Evolutionary conservation across 2,888 invertebrate genomes (phyloP), one percentile per base, ranked within the genome.

Genomic region (Scaeva pyrastri): DNA sequence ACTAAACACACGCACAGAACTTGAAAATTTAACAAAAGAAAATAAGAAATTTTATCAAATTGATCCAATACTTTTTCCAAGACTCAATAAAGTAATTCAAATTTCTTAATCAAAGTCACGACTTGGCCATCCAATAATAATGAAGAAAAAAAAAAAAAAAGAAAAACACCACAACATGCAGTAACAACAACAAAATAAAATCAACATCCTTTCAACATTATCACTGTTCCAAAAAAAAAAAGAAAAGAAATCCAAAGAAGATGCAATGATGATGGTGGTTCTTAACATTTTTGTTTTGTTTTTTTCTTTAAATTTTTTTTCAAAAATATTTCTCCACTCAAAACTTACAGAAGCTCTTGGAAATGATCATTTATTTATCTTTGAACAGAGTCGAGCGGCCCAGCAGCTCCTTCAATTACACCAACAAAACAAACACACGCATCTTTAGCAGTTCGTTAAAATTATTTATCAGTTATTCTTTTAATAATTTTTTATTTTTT

Each of bases 331-430:
- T 82, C 82, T 48, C 21, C 77, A 81, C 52, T 82, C 73, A 78
- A 83, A 79, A 87, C 58, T 75, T 82, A 87, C 87, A 87, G 83
- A 79, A 87, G 83, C 83, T 83, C 72, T 72, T 68, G 19, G 16
- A 78, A 87, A 72, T 31, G 78, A 87, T 83, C 83, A 83, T 79
- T 74, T 86, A 87, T 87, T 87, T 87, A 87, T 87, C 82, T 82
- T 86, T 43, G 64, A 66, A 31, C 31, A 60, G 43, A 45, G 48
- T 23, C 52, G 23, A 75, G 66, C 31, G 31, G 64, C n/a, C 14
- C 55, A 56, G 8, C 68, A 73, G 72, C 68, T 80, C 36, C 80
- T 76, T 73, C 68, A 85, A 86, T 81, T 86, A 70, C 81, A 81
- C 26, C 2, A 64, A 71, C 64, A 75, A 75, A 74, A 74, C 71